phyloP scores from a whole-genome alignment of 2,797 vertebrate species.

The Alectoris magna region DNA sequence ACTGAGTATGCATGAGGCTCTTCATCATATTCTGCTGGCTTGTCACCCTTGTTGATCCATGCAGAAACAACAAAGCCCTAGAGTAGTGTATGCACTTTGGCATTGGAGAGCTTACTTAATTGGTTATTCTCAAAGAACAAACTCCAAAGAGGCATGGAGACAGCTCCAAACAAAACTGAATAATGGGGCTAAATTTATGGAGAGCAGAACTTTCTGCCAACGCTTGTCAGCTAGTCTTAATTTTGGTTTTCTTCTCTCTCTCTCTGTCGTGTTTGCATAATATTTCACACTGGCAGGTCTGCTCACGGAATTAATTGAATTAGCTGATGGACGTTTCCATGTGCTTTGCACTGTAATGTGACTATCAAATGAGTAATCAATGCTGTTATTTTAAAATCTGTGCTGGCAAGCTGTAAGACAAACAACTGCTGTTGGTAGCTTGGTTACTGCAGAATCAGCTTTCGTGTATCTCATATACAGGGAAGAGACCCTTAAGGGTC shows the following conservation, averaged over 20 bases:
- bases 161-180: not conserved
- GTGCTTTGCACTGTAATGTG: not conserved
- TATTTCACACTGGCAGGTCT: not conserved
- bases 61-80: not conserved
- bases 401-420: not conserved
- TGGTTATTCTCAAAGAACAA: not conserved
- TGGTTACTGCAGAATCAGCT: not conserved
- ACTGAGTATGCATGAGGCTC: rapidly evolving
- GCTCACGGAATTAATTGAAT: not conserved
- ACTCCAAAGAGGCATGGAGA: not conserved
- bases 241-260: not conserved
- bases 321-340: not conserved
- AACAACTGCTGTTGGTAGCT: not conserved
- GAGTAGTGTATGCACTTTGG: rapidly evolving
- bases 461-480: too few relatives aligned
- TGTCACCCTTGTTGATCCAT: not conserved
- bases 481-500: too few relatives aligned
- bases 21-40: not conserved
- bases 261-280: not conserved
- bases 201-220: not conserved
- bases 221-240: not conserved
- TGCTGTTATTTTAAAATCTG: not conserved
- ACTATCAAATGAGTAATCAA: not conserved
- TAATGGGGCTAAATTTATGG: not conserved
- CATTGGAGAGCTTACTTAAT: not conserved